phyloP scores from a whole-genome alignment of 2,797 vertebrate species.

The Melanotaenia pygmaea region DNA sequence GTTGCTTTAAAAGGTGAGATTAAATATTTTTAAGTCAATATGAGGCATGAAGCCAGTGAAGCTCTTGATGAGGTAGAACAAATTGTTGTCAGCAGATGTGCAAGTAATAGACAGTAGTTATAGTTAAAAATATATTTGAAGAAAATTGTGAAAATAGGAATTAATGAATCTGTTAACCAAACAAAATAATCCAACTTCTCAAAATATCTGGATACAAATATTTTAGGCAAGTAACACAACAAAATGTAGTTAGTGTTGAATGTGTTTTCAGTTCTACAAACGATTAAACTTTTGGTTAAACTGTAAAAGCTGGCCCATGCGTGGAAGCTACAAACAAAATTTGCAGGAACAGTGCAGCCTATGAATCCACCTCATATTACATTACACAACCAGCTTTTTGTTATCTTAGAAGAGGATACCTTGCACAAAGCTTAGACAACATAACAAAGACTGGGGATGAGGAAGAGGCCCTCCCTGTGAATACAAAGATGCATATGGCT shows the following conservation, averaged over 20 bases:
- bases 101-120: too few species aligned
- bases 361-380: slow-evolving; percentile 17
- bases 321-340: not conserved
- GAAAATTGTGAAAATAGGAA: too few species aligned
- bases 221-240: too few species aligned
- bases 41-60: not conserved
- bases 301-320: not conserved
- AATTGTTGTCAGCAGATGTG: too few species aligned
- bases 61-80: too few species aligned
- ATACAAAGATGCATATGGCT: slow-evolving; percentile 63
- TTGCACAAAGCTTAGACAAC: slow-evolving; percentile 22
- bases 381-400: slow-evolving; percentile 13
- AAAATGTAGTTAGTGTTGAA: too few species aligned
- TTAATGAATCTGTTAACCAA: not conserved
- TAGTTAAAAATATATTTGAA: too few species aligned
- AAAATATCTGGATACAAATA: too few species aligned
- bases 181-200: not conserved
- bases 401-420: slow-evolving; percentile 47
- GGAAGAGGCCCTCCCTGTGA: slow-evolving; percentile 73
- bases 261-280: too few species aligned
- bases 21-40: not conserved
- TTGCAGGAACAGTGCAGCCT: not conserved
- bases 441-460: slow-evolving; percentile 65
- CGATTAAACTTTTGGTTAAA: too few species aligned
- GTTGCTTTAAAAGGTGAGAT: not conserved